These are phyloP conservation scores for Catharus minimus DNA, from an alignment of 2,113 vertebrate genomes.

Conservation along the genomic window DNA sequence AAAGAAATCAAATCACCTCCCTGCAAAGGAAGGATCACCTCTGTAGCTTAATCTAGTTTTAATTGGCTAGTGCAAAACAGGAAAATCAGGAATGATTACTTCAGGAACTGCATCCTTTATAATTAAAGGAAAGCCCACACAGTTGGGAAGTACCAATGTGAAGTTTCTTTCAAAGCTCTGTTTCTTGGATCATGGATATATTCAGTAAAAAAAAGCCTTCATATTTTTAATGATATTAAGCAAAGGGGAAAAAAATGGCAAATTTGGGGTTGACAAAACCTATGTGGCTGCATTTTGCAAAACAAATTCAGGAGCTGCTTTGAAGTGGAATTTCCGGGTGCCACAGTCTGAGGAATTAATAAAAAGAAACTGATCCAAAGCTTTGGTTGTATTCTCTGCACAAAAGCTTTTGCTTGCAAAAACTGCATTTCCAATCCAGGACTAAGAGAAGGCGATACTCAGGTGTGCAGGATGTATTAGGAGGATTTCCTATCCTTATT, in stretches of 20 bases:
- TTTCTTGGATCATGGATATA: not conserved
- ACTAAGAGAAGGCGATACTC: not conserved
- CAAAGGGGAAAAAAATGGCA: not conserved
- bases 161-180: not conserved
- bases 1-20: not conserved
- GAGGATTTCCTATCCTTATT: not conserved
- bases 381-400: not conserved
- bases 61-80: slow-evolving; percentile 19
- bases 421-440: not conserved
- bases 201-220: not conserved
- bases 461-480: not conserved
- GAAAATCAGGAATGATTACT: slow-evolving; percentile 60
- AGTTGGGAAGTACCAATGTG: not conserved
- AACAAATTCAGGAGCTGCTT: not conserved
- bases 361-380: not conserved
- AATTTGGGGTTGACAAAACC: not conserved
- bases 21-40: not conserved
- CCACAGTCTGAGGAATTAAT: not conserved
- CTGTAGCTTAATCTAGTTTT: not conserved
- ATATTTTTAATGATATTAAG: not conserved
- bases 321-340: not conserved
- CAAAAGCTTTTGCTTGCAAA: not conserved
- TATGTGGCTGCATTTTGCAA: not conserved
- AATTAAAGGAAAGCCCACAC: slow-evolving; percentile 44
- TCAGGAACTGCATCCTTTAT: slow-evolving; percentile 15